Evolutionary conservation across 2,888 invertebrate species (phyloP).

Genomic region (Autographa pulchrina): DNA sequence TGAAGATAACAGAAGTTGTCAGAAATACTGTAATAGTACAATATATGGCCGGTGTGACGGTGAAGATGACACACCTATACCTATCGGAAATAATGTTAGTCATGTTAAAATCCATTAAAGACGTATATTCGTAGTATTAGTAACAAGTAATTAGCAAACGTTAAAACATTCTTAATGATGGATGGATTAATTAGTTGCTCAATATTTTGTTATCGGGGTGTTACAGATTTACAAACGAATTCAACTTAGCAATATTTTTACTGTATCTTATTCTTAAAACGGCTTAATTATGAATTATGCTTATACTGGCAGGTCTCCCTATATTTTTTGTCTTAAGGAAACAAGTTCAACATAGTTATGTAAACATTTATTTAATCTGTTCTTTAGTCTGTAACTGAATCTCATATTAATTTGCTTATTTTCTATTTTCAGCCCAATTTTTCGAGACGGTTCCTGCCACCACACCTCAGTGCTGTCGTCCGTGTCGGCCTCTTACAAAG

Average conservation of each 20-base stretch:
- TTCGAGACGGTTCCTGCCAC: constrained; percentile 95
- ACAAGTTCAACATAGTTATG: no score
- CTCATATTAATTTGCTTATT: constrained; percentile 16
- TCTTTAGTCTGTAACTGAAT: background rate
- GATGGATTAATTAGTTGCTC: constrained; percentile 17
- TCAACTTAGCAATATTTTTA: no score
- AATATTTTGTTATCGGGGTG: background rate
- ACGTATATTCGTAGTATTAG: background rate
- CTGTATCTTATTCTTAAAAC: no score
- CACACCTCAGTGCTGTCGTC: constrained; percentile 95
- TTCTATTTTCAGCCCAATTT: constrained; percentile 89
- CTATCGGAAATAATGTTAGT: background rate
- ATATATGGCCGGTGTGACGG: background rate
- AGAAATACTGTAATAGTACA: background rate
- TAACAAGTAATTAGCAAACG: background rate
- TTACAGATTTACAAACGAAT: no score
- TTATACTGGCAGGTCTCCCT: background rate
- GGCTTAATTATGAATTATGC: no score
- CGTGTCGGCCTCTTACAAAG: constrained; percentile 94
- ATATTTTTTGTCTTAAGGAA: background rate
- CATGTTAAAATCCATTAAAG: background rate
- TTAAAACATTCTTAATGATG: background rate
- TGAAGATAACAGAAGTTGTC: background rate
- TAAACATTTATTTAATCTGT: background rate
- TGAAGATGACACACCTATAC: background rate